These are phyloP conservation scores for Silvanus unidentatus DNA, from an alignment of 2,888 invertebrate genomes.

Conservation along the genomic window DNA sequence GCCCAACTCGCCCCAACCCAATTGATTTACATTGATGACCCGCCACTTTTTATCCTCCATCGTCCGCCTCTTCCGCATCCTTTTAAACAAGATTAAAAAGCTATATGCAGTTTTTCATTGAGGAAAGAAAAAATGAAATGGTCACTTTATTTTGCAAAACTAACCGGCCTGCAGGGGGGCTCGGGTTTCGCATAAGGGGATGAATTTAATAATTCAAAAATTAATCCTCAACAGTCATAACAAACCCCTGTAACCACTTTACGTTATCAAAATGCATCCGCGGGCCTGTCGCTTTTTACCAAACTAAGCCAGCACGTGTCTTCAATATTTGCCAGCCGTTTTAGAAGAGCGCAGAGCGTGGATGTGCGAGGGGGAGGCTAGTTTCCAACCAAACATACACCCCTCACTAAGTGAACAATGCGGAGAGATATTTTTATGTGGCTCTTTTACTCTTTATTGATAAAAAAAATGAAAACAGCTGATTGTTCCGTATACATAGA, in stretches of 20 bases:
- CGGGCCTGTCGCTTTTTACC: constrained; percentile 35
- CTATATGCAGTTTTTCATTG: constrained; percentile 5
- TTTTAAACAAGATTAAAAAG: too few species aligned
- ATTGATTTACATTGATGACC: constrained; percentile 46
- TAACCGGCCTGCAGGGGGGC: too few species aligned
- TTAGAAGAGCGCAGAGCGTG: not conserved
- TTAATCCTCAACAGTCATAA: constrained; percentile 39
- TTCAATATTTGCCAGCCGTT: constrained; percentile 28
- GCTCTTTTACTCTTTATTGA: too few species aligned
- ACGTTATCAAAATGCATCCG: constrained; percentile 37
- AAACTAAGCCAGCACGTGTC: constrained; percentile 32
- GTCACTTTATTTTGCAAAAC: constrained; percentile 2
- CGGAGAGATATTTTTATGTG: too few species aligned
- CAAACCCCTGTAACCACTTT: constrained; percentile 39
- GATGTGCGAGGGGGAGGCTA: not conserved
- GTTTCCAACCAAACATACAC: too few species aligned
- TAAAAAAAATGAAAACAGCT: too few species aligned
- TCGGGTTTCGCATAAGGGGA: constrained; percentile 10
- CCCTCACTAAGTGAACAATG: too few species aligned
- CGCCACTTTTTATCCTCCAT: constrained; percentile 23
- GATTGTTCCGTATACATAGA: constrained; percentile 33
- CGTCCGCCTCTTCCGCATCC: too few species aligned
- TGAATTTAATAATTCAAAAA: constrained; percentile 40
- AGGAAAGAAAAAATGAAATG: not conserved
- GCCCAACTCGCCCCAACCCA: constrained; percentile 39